Conservation (phyloP, 2,797 vertebrate genomes). For the Echiichthys vipera region DNA sequence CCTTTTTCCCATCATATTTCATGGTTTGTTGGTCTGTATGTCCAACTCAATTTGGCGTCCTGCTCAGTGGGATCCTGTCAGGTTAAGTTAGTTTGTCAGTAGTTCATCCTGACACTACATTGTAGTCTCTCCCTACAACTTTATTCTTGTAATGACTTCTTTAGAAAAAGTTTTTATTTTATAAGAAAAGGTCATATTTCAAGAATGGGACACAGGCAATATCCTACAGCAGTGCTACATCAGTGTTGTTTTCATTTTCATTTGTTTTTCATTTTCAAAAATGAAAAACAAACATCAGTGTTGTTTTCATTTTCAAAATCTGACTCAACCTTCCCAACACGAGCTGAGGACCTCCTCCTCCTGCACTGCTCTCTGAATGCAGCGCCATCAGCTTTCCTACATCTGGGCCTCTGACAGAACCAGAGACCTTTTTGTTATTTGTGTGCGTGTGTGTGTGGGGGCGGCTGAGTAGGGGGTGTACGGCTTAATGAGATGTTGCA, state of each 20-base stretch:
- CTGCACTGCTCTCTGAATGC: conserved; percentile 33
- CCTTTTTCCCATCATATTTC: neutral
- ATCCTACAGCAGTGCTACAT: conserved; percentile 13
- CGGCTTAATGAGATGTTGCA: conserved; percentile 53
- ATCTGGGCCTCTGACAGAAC: conserved; percentile 37
- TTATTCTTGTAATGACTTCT: no score
- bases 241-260: no score
- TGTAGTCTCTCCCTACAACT: no score
- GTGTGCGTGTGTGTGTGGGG: conserved; percentile 6
- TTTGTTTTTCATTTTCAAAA: no score
- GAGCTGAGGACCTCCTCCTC: conserved; percentile 18
- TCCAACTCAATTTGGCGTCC: neutral
- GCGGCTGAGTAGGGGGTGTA: conserved; percentile 13
- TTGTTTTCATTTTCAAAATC: conserved; percentile 44
- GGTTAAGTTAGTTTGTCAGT: conserved; percentile 17
- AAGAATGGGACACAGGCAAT: no score
- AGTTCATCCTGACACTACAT: no score
- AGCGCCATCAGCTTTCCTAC: conserved; percentile 48
- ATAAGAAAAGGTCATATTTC: no score
- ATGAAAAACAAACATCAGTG: no score
- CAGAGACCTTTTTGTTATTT: conserved; percentile 21
- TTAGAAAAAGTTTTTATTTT: no score
- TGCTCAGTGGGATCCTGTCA: neutral
- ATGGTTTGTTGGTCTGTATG: conserved; percentile 4
- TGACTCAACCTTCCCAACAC: conserved; percentile 26